A percentile compares a stretch with the other conserved stretches of the same genome.
Conservation (phyloP, 2,888 invertebrate genomes). For the Pammene fasciana region DNA sequence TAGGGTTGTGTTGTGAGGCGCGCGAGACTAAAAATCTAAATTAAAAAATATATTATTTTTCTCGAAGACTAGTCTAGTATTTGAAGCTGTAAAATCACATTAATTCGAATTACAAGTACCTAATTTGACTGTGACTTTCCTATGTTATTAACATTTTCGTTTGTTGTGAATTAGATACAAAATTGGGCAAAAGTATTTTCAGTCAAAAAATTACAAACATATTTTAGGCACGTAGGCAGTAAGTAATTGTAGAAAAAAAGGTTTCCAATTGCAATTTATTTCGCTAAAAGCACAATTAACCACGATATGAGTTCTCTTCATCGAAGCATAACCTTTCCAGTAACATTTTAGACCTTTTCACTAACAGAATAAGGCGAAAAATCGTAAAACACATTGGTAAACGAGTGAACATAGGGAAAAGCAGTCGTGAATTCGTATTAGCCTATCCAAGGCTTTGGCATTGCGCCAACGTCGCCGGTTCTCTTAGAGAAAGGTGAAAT, state of each 20-base stretch:
- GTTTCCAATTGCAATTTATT: conserved; percentile 17
- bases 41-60: no score
- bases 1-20: no score
- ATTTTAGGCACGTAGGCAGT: no score
- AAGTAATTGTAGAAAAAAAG: neutral
- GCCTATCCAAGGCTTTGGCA: conserved; percentile 49
- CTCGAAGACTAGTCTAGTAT: no score
- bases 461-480: conserved; percentile 45
- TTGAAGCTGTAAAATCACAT: no score
- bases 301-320: conserved; percentile 22
- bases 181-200: no score
- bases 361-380: neutral
- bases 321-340: neutral
- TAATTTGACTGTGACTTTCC: no score
- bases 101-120: no score
- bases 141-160: no score
- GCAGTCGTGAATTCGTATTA: conserved; percentile 35
- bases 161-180: no score
- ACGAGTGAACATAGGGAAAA: conserved; percentile 1
- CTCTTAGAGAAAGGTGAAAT: conserved; percentile 49
- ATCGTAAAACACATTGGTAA: conserved; percentile 8
- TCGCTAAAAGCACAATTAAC: conserved; percentile 30
- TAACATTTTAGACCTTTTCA: neutral
- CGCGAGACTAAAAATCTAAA: no score
- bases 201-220: neutral